Conservation (phyloP, 2,113 vertebrate genomes). For the Phalacrocorax pelagicus region DNA sequence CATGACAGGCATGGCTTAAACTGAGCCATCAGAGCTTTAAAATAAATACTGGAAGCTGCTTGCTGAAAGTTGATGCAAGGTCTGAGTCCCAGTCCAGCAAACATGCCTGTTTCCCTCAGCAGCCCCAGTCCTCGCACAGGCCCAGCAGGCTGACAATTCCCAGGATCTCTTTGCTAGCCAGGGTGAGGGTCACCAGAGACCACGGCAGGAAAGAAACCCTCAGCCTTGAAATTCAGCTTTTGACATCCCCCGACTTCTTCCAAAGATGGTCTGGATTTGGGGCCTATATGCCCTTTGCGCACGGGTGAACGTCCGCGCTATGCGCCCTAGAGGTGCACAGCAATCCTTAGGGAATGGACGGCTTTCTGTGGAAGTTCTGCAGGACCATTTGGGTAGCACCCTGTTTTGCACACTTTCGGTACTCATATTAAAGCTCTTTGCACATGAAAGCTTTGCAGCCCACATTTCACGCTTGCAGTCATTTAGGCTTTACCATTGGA, state of each 20-base stretch:
- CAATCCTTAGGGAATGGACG: not conserved
- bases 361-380: not conserved
- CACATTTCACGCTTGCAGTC: not conserved
- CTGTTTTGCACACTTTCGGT: not conserved
- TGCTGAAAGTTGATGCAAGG: not conserved
- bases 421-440: not conserved
- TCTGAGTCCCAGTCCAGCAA: not conserved
- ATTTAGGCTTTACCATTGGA: not conserved
- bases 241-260: not conserved
- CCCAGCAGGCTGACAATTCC: not conserved
- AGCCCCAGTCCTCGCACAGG: not conserved
- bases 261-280: not conserved
- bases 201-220: not conserved
- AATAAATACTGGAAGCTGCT: not conserved
- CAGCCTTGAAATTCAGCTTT: not conserved
- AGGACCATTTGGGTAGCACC: not conserved
- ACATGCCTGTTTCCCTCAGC: not conserved
- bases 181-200: not conserved
- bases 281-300: not conserved
- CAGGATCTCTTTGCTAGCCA: not conserved
- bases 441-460: not conserved
- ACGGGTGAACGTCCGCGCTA: accelerated
- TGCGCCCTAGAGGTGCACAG: accelerated
- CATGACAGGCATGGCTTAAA: not conserved
- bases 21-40: not conserved